phyloP scores from a whole-genome alignment of 2,797 vertebrate genomes.

The Momotus momota region DNA sequence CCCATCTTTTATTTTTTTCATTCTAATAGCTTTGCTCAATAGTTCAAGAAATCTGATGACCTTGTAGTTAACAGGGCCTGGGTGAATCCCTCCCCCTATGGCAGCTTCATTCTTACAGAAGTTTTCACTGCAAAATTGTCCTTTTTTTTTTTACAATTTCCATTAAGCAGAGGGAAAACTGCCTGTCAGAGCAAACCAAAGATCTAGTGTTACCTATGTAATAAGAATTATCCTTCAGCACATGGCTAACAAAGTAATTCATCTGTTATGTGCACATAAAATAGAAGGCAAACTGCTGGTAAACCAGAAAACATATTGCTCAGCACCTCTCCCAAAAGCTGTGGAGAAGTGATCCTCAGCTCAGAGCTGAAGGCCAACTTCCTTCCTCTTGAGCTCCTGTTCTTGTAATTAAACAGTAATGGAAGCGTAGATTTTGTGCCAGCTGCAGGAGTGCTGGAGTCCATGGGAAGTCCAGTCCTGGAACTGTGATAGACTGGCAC shows the following conservation, averaged over 20 bases:
- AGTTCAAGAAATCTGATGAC: not conserved
- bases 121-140: not conserved
- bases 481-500: accelerated
- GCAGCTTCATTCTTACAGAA: not conserved
- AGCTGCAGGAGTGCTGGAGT: not conserved
- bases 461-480: not conserved
- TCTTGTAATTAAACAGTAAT: not conserved
- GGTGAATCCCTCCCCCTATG: not conserved
- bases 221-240: not conserved
- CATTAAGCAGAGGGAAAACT: not conserved
- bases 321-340: not conserved
- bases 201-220: not conserved
- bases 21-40: not conserved
- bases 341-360: not conserved
- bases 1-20: not conserved
- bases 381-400: not conserved
- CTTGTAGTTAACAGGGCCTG: not conserved
- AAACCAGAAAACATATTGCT: not conserved
- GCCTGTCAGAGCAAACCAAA: not conserved
- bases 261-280: not conserved
- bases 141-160: not conserved
- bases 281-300: not conserved
- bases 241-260: not conserved
- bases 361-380: not conserved
- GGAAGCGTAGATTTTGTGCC: not conserved